phyloP scores from a whole-genome alignment of 2,888 invertebrate genomes.

The Melieria omissa region DNA sequence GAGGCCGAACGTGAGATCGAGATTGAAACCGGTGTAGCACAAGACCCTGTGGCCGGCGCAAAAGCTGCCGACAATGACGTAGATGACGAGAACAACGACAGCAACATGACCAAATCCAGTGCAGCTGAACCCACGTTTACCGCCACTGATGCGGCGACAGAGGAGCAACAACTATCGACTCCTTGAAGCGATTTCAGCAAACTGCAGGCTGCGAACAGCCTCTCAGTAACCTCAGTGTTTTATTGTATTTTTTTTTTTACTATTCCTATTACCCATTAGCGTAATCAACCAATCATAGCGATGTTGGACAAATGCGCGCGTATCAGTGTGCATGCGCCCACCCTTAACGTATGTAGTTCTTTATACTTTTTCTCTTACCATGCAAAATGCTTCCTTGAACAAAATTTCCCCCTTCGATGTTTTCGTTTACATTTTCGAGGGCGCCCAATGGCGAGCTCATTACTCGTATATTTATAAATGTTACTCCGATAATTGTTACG shows the following conservation, averaged over 20 bases:
- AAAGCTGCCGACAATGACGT: conserved; percentile 8
- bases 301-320: no score
- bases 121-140: conserved; percentile 1
- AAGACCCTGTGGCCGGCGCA: conserved; percentile 9
- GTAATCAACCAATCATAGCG: no score
- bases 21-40: conserved; percentile 23
- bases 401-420: no score
- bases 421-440: no score
- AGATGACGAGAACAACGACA: conserved; percentile 18
- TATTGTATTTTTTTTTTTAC: not conserved
- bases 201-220: not conserved
- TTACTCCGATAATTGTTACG: no score
- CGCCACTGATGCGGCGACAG: not conserved
- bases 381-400: no score
- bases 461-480: no score
- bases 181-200: conserved; percentile 6
- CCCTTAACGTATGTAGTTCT: no score
- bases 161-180: not conserved
- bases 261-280: not conserved
- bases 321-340: no score
- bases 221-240: not conserved
- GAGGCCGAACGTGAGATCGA: conserved; percentile 66
- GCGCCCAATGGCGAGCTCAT: no score
- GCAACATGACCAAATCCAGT: conserved; percentile 23
- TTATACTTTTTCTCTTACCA: no score